Evolutionary conservation across 2,888 invertebrate genomes (phyloP).

Genomic region (Ypsolopha scabrella): DNA sequence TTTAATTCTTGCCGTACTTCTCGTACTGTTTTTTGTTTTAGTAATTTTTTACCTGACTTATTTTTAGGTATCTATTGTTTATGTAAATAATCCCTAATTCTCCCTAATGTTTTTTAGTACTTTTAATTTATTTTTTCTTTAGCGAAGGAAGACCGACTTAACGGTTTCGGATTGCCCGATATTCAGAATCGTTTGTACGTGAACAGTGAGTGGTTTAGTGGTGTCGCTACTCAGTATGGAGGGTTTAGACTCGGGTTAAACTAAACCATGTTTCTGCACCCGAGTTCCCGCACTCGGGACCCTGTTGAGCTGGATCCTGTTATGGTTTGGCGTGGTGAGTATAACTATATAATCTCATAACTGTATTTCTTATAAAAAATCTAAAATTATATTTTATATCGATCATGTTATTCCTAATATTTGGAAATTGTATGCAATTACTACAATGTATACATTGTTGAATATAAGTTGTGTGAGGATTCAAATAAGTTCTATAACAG

Average conservation of each 20-base stretch:
- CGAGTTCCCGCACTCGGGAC: slow-evolving; percentile 56
- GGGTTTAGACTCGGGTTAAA: slow-evolving; percentile 60
- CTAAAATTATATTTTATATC: too few species aligned
- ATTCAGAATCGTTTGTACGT: slow-evolving; percentile 21
- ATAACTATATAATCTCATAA: too few species aligned
- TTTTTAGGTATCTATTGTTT: too few species aligned
- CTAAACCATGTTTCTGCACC: slow-evolving; percentile 63
- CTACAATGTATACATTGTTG: too few species aligned
- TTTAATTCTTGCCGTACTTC: not conserved
- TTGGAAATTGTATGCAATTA: too few species aligned
- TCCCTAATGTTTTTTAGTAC: slow-evolving; percentile 9
- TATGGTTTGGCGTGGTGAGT: slow-evolving; percentile 62
- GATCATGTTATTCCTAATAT: too few species aligned
- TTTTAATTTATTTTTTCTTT: slow-evolving; percentile 16
- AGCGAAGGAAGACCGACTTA: slow-evolving; percentile 18
- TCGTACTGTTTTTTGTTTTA: not conserved
- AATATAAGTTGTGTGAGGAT: too few species aligned
- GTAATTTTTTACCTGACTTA: too few species aligned
- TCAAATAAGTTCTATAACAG: too few species aligned
- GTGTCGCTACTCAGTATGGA: slow-evolving; percentile 51
- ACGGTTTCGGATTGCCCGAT: slow-evolving; percentile 6
- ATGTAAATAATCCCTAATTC: slow-evolving; percentile 3
- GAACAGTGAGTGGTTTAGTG: slow-evolving; percentile 18
- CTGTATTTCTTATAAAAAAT: too few species aligned
- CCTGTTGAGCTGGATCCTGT: slow-evolving; percentile 56